A percentile compares a stretch with the other conserved stretches of the same genome.
phyloP scores from a whole-genome alignment of 2,888 invertebrate species.

The Elmis aenea region DNA sequence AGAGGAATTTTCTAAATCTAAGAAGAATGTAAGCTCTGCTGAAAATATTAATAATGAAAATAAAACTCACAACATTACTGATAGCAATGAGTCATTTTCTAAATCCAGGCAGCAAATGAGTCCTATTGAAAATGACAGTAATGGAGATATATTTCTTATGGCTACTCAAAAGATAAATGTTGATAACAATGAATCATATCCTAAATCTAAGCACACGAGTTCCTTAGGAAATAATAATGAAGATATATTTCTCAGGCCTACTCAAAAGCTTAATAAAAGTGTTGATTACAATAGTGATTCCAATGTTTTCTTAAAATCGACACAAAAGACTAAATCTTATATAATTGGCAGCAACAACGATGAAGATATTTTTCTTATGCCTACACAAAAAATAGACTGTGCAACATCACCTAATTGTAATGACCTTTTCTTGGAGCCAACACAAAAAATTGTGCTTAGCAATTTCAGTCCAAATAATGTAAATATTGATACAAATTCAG shows the following conservation, averaged over 20 bases:
- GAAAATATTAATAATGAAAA: too few species aligned
- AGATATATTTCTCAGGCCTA: constrained; percentile 5
- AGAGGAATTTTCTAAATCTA: too few species aligned
- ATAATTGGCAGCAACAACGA: neutral
- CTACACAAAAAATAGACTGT: neutral
- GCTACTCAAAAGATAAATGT: constrained; percentile 21
- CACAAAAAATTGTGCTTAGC: too few species aligned
- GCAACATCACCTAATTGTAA: too few species aligned
- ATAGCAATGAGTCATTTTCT: too few species aligned
- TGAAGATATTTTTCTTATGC: neutral
- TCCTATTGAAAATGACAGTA: neutral
- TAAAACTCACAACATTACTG: neutral
- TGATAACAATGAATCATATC: neutral
- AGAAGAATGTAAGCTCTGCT: too few species aligned
- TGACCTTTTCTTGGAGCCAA: too few species aligned
- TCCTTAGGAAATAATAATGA: constrained; percentile 1
- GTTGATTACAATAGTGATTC: too few species aligned
- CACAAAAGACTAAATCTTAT: neutral
- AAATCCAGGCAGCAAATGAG: neutral
- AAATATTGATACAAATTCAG: neutral
- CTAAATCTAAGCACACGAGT: neutral
- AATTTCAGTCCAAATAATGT: neutral
- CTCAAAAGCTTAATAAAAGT: neutral
- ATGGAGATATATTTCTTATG: constrained; percentile 21
- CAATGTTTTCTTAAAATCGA: too few species aligned